A percentile compares a stretch with the other conserved stretches of the same genome.
These are phyloP conservation scores for Temnothorax curvispinosus DNA, from an alignment of 1,140 invertebrate species.

Conservation along the genomic window DNA sequence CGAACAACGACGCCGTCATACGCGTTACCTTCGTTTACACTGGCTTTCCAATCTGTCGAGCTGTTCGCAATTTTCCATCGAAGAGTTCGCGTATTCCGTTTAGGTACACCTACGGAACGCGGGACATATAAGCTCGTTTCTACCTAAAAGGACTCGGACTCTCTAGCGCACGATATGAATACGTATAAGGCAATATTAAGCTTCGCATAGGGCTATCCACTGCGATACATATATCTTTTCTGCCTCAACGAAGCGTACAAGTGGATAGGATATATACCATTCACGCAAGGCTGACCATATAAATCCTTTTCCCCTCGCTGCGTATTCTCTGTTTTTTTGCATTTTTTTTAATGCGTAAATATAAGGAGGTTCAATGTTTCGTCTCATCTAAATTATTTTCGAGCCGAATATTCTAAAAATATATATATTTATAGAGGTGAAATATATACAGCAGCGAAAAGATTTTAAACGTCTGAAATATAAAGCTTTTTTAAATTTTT, in stretches of 20 bases:
- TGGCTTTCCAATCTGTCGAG: conserved; percentile 44
- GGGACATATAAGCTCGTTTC: conserved; percentile 57
- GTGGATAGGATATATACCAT: not conserved
- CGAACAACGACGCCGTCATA: not conserved
- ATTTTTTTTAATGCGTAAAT: not conserved
- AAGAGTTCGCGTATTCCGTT: conserved; percentile 47
- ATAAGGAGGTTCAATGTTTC: not conserved
- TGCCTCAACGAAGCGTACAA: conserved; percentile 21
- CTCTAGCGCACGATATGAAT: conserved; percentile 60
- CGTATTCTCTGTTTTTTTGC: not conserved
- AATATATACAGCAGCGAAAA: not conserved
- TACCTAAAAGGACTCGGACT: conserved; percentile 52
- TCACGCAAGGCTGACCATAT: not conserved
- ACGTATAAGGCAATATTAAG: conserved; percentile 75
- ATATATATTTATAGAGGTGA: not conserved
- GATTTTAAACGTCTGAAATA: not conserved
- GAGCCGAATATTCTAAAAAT: not conserved
- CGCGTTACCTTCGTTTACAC: conserved; percentile 41
- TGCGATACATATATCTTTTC: conserved; percentile 47
- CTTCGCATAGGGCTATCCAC: conserved; percentile 54
- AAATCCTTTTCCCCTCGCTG: not conserved
- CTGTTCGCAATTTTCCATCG: conserved; percentile 40
- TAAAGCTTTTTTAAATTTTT: not conserved
- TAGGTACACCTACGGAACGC: not conserved
- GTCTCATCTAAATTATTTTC: not conserved